Conservation (phyloP, 2,113 vertebrate species). For the Esox niger region DNA sequence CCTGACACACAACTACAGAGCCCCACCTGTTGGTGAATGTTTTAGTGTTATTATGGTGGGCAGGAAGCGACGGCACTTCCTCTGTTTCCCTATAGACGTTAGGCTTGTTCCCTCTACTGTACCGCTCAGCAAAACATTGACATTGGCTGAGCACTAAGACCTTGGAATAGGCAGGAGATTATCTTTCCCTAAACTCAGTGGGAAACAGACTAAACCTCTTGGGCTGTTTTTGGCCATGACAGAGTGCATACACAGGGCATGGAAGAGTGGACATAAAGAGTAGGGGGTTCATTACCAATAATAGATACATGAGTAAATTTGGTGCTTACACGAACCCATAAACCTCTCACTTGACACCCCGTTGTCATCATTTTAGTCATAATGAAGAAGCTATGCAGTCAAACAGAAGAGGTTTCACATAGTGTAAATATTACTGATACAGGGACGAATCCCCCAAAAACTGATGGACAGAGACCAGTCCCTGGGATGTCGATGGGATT, state of each 20-base stretch:
- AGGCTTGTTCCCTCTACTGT: conserved; percentile 17
- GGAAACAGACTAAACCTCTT: conserved; percentile 30
- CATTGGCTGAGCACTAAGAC: conserved; percentile 26
- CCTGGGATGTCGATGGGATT: no score
- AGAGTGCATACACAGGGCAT: background rate
- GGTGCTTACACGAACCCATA: conserved; percentile 7
- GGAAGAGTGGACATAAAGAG: background rate
- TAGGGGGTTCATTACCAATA: background rate
- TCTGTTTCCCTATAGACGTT: conserved; percentile 8
- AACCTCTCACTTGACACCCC: conserved; percentile 33
- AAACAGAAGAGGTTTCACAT: no score
- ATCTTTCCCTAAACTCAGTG: conserved; percentile 27
- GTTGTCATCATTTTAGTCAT: conserved; percentile 13
- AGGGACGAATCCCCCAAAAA: no score
- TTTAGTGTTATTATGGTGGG: conserved; percentile 11
- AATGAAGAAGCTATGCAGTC: no score
- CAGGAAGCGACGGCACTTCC: conserved; percentile 20
- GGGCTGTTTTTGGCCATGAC: conserved; percentile 1
- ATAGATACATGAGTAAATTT: background rate
- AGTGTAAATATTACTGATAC: no score
- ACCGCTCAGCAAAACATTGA: conserved; percentile 39
- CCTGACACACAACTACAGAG: background rate
- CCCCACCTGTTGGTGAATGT: conserved; percentile 2
- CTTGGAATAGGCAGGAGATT: conserved; percentile 34
- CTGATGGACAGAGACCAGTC: no score